Conservation (phyloP, 92 coral and sea anemone genomes). For the Bergia sp. region DNA sequence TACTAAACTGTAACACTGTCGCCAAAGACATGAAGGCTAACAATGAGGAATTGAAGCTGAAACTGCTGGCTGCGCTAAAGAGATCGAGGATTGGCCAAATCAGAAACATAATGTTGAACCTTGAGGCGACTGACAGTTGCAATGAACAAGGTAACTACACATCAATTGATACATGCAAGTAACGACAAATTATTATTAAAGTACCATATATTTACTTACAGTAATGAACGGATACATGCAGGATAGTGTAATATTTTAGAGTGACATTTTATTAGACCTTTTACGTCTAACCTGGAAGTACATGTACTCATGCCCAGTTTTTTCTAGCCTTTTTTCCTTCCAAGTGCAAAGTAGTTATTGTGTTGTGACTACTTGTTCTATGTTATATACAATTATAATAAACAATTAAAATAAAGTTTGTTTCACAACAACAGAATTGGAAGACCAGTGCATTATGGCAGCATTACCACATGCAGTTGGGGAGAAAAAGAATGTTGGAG, state of each 20-base stretch:
- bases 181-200: too few relatives aligned
- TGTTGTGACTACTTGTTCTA: too few relatives aligned
- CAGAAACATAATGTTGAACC: background rate
- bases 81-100: slow-evolving; percentile 9
- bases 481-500: background rate
- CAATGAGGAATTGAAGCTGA: background rate
- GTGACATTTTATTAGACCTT: too few relatives aligned
- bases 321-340: too few relatives aligned
- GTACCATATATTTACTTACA: too few relatives aligned
- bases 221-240: background rate
- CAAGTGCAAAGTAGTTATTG: too few relatives aligned
- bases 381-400: too few relatives aligned
- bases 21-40: slow-evolving; percentile 25
- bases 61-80: slow-evolving; percentile 6
- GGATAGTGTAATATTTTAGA: too few relatives aligned
- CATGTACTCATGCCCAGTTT: too few relatives aligned
- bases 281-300: too few relatives aligned
- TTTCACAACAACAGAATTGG: slow-evolving; percentile 11
- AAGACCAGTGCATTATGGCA: slow-evolving; percentile 18
- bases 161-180: too few relatives aligned
- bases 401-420: background rate
- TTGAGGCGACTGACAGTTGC: slow-evolving; percentile 3
- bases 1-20: background rate
- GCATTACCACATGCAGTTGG: slow-evolving; percentile 23
- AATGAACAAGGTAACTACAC: slow-evolving; percentile 25